phyloP scores from a whole-genome alignment of 2,797 vertebrate genomes.

The Poliocrania exsul region DNA sequence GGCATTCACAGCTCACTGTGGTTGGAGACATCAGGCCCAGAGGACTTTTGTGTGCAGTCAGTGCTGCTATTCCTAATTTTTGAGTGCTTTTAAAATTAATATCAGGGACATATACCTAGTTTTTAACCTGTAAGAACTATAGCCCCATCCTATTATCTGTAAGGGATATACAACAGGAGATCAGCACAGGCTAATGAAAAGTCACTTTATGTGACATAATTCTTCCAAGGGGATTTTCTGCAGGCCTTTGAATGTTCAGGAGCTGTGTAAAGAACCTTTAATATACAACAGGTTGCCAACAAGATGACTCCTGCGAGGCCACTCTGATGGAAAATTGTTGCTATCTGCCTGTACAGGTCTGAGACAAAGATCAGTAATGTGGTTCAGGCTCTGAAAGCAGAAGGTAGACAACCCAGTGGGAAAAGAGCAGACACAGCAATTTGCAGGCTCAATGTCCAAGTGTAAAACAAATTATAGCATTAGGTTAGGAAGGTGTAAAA shows the following conservation, averaged over 20 bases:
- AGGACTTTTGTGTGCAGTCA: not conserved
- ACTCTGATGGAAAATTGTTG: not conserved
- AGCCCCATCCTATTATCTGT: not conserved
- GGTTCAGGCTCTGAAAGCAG: not conserved
- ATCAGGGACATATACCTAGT: accelerated
- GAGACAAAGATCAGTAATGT: not conserved
- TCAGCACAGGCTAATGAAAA: not conserved
- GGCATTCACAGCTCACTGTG: not conserved
- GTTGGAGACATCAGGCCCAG: not conserved
- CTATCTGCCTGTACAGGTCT: not conserved
- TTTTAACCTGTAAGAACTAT: not conserved
- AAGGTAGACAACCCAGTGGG: not conserved
- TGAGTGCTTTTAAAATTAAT: not conserved
- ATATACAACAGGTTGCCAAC: not conserved
- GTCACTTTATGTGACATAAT: not conserved
- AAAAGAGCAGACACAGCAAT: not conserved
- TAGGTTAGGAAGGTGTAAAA: not conserved
- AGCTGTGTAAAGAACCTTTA: not conserved
- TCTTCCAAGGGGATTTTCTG: not conserved
- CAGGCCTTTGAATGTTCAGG: not conserved
- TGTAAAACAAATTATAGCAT: not conserved
- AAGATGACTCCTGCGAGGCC: not conserved
- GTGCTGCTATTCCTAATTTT: not conserved
- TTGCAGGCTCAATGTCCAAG: not conserved
- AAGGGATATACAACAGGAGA: not conserved